Percentiles rank a stretch among this genome's conserved stretches.
Evolutionary conservation across 2,888 invertebrate species (phyloP).

Genomic region (Cancer borealis): DNA sequence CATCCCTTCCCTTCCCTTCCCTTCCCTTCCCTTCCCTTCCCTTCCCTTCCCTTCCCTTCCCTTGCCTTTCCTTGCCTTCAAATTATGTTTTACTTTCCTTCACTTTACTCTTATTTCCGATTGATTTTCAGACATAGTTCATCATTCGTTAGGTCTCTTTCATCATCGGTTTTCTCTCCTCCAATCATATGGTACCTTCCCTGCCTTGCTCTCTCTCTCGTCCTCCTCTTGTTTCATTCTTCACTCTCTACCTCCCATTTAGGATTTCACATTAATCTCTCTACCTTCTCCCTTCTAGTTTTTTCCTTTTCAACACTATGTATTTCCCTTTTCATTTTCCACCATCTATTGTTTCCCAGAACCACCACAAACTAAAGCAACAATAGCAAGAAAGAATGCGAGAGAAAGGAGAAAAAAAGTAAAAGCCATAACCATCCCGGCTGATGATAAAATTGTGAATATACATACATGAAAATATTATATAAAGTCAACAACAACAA

Average conservation of each 20-base stretch:
- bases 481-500: too few species aligned
- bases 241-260: neutral
- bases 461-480: too few species aligned
- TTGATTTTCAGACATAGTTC: neutral
- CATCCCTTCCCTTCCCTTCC: too few species aligned
- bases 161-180: neutral
- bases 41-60: too few species aligned
- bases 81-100: neutral
- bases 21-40: neutral
- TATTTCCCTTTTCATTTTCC: neutral
- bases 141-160: neutral
- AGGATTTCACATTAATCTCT: neutral
- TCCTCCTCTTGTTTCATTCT: neutral
- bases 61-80: neutral
- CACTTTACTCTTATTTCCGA: neutral
- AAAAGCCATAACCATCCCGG: too few species aligned
- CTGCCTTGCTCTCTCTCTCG: neutral
- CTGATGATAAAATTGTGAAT: too few species aligned
- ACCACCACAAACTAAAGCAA: too few species aligned
- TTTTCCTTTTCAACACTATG: constrained; percentile 1
- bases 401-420: too few species aligned
- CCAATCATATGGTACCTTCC: neutral
- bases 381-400: too few species aligned
- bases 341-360: too few species aligned
- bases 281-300: neutral